Conservation (phyloP, 2,113 vertebrate genomes). For the Hystrix cristata region DNA sequence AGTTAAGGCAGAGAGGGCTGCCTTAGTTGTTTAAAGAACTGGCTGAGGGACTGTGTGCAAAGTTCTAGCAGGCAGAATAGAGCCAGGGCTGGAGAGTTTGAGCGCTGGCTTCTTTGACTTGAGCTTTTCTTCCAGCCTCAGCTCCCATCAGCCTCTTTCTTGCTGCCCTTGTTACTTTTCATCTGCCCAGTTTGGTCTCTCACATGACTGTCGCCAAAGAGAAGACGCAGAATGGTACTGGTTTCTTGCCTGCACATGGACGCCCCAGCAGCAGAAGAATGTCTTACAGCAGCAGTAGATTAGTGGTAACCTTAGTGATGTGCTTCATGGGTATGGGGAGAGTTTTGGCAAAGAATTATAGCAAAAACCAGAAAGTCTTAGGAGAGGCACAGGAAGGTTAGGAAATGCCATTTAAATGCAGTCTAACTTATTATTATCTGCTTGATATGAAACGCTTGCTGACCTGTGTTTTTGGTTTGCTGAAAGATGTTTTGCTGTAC, state of each 20-base stretch:
- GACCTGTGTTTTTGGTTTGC: slow-evolving; percentile 89
- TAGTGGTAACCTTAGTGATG: not conserved
- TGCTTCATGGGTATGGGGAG: not conserved
- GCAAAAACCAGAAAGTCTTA: not conserved
- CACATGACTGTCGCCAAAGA: not conserved
- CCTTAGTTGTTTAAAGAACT: not conserved
- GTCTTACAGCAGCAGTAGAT: not conserved
- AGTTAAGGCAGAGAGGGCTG: not conserved
- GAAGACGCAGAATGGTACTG: not conserved
- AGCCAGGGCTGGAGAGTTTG: not conserved
- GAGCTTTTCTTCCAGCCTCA: slow-evolving; percentile 46
- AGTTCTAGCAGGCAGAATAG: slow-evolving; percentile 9
- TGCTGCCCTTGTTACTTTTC: not conserved
- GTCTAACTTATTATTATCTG: slow-evolving; percentile 83
- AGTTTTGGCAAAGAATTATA: not conserved
- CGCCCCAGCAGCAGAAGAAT: not conserved
- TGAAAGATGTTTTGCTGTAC: slow-evolving; percentile 88
- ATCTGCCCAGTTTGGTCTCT: slow-evolving; percentile 2
- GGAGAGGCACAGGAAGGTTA: not conserved
- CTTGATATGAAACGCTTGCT: slow-evolving; percentile 84
- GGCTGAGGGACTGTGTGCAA: not conserved
- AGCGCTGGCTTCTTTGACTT: not conserved
- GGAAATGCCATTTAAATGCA: slow-evolving; percentile 75
- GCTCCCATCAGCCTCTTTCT: not conserved
- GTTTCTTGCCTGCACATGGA: not conserved